Evolutionary conservation across 2,797 vertebrate genomes (phyloP), one percentile per base, ranked within the genome.

Genomic region (Acanthiza pusilla): DNA sequence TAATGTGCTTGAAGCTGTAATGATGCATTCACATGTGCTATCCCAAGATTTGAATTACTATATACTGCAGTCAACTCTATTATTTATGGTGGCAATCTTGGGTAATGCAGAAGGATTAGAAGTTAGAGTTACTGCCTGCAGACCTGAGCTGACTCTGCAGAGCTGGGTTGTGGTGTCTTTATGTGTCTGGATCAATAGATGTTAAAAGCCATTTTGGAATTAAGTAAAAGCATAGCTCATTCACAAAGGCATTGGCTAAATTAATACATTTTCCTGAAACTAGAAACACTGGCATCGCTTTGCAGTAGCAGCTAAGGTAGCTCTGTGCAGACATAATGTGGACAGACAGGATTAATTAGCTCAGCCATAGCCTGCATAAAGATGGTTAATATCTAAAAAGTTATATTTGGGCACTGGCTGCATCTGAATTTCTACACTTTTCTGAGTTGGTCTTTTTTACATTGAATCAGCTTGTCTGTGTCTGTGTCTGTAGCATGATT

Each of bases 191-290:
- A 85, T 93, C n/a, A 5, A 65, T 83, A 82, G 63, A 40, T 80
- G 21, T 76, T 93, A 92, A 95, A 89, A 96, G 85, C 72, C 15
- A 12, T 83, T 95, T 83, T 67, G 61, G 57, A 92, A 58, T 70
- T 82, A 16, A 30, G 34, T 67, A 74, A 75, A 60, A 32, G 22
- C 53, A 61, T 80, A 88, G 32, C 68, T 85, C 68, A 65, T 89
- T 89, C 87, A 77, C 45, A 80, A 71, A 77, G 19, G 8, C n/a
- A 27, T 55, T 66, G 67, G 13, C 74, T 82, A 36, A 82, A 73
- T 78, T 85, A 73, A 76, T 74, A 29, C 1, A 0, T 85, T 89
- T 89, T 67, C 25, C 79, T 68, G 66, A 68, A 88, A 62, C 38
- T 68, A 27, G 68, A 74, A 77, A 22, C 16, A 16, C 16, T 51